Base-by-base conservation (phyloP, 2,888 invertebrate species). In the Acleris holmiana region DNA sequence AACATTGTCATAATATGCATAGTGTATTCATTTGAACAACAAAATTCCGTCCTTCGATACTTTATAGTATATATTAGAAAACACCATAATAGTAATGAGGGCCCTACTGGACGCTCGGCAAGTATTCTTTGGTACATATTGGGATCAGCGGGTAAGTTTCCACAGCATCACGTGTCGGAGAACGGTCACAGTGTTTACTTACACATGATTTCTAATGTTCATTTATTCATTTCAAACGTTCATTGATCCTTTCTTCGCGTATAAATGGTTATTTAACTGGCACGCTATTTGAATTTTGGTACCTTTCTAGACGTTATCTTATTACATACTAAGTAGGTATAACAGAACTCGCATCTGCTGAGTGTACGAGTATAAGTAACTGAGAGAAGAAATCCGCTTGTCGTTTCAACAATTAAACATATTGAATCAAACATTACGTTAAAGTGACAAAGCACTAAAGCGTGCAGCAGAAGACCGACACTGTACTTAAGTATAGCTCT, bases 261-360 rank as follows among this genome's bases (percentile, higher is more conserved):
- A 60, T 65, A 65, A 55, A 65, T 60, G 55, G 54, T 65, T 60
- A 60, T 46, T 65, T 48, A 58, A 48, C 41, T 44, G 64, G n/a
- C 40, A 40, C n/a, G 57, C 4, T 13, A 35, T 35, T 47, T 54
- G 21, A 23, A 46, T 5, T 49, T 7, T 17, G 19, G 44, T 23
- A 41, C 41, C 25, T 53, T 58, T 64, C 48, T 64, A 64, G 54
- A 44, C 17, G 41, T 10, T 55, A 35, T 4, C 10, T 35, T 13
- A 10, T 35, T 35, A 35, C 13, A 35, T 10, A 10, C 35, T 13
- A 29, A n/a, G n/a, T n/a, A n/a, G n/a, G n/a, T n/a, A n/a, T n/a
- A n/a, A n/a, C n/a, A n/a, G n/a, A n/a, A n/a, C n/a, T n/a, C n/a
- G n/a, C n/a, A n/a, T n/a, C n/a, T n/a, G n/a, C 13, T 35, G 13